These are phyloP conservation scores for Nesometra sesokonis DNA, from an alignment of 35 echinoderm and acorn worm species.

Conservation along the genomic window DNA sequence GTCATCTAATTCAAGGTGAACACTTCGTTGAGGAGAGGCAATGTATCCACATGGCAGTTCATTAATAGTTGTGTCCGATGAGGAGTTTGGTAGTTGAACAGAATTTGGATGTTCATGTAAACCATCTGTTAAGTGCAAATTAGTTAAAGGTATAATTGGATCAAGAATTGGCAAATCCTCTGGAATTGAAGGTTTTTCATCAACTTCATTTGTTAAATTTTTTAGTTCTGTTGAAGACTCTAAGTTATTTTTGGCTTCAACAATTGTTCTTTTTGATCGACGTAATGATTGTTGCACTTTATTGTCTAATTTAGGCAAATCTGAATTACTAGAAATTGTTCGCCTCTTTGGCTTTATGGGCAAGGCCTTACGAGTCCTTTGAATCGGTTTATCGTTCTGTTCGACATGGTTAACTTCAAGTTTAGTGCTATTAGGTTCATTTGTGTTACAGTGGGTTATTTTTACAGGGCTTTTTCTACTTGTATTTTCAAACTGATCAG, in stretches of 20 bases:
- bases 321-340: not conserved
- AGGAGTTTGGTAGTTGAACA: not conserved
- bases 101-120: not conserved
- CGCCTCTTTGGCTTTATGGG: not conserved
- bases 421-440: not conserved
- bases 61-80: not conserved
- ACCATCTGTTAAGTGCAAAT: not conserved
- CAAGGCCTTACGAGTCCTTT: not conserved
- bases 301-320: not conserved
- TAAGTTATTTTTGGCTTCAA: not conserved
- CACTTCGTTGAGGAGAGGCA: not conserved
- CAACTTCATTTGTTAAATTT: not conserved
- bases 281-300: not conserved
- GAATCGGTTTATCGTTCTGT: not conserved
- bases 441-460: not conserved
- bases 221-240: not conserved
- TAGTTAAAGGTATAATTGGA: not conserved
- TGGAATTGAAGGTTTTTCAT: not conserved
- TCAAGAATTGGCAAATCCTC: not conserved
- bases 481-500: not conserved
- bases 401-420: not conserved
- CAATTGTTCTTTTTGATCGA: not conserved
- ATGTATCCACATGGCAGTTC: not conserved
- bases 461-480: not conserved
- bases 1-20: not conserved